Evolutionary conservation across 2,797 vertebrate species (phyloP), one percentile per base, ranked within the genome.

Genomic region (Girardinus metallicus): DNA sequence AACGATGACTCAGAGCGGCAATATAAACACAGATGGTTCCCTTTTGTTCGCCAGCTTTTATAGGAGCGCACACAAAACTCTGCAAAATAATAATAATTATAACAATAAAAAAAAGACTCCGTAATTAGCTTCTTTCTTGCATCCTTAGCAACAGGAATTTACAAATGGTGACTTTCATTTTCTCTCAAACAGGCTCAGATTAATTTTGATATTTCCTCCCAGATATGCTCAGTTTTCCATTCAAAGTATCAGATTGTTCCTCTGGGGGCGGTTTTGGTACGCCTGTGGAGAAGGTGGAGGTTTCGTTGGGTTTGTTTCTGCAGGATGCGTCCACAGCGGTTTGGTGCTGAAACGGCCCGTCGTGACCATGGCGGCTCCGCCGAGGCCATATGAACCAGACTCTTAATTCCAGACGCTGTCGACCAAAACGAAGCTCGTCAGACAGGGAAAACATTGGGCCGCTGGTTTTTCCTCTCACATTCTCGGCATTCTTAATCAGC

Each of bases 21-120:
- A 85, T 83, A 77, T 86, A 79, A 87, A 89, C 88, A 88, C 80
- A 86, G 86, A 86, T 86, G 3, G 29, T 15, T 66, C 77, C 23
- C 66, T 82, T 82, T 85, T 86, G 71, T 83, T 41, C 88, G 83
- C 71, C 57, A 46, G 80, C 5, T 74, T 71, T 75, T 55, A 23
- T 43, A 75, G 74, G 83, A 81, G 92, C 87, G 57, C 43, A 85
- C 84, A 76, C 53, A 26, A 81, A 74, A 23, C 64, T 70, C 85
- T 74, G 55, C 4, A 71, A n/a, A 73, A 44, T 36, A 15, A 71
- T 53, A 53, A 53, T 23, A 51, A 51, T 51, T 9, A 51, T 21
- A 51, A 47, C 18, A 49, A 49, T 44, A 68, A 66, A 23, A 68
- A 66, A 23, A 26, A 11, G 55, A 11, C 36, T 41, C 4, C 0